phyloP scores from a whole-genome alignment of 2,888 invertebrate genomes.

The Caenorhabditis wallacei region DNA sequence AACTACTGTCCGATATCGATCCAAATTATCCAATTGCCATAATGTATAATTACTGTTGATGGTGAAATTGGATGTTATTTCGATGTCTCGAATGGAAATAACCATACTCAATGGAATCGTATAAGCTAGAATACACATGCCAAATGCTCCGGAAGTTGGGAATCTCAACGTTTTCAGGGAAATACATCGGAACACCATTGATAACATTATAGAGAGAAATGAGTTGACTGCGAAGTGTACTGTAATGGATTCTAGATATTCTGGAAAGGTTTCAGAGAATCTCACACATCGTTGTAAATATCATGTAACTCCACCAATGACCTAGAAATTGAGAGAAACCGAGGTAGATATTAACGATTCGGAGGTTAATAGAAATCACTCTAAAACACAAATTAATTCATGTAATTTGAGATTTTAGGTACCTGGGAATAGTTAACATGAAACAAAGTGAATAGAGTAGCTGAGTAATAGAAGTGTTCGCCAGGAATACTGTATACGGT shows the following conservation, averaged over 20 bases:
- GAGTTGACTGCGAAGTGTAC: slow-evolving; percentile 66
- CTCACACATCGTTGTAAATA: slow-evolving; percentile 61
- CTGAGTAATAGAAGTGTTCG: slow-evolving; percentile 64
- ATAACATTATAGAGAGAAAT: slow-evolving; percentile 62
- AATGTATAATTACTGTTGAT: slow-evolving; percentile 58
- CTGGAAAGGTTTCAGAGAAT: not conserved
- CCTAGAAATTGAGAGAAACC: slow-evolving; percentile 61
- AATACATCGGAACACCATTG: slow-evolving; percentile 63
- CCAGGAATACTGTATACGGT: slow-evolving; percentile 65
- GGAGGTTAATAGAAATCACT: slow-evolving; percentile 62
- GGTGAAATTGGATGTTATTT: slow-evolving; percentile 57
- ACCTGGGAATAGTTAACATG: slow-evolving; percentile 55
- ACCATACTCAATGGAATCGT: slow-evolving; percentile 61
- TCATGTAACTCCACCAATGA: slow-evolving; percentile 66
- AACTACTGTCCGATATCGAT: slow-evolving; percentile 59
- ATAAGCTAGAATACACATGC: slow-evolving; percentile 59
- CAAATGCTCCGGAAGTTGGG: slow-evolving; percentile 60
- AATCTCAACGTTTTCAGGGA: slow-evolving; percentile 57
- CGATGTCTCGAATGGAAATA: slow-evolving; percentile 48
- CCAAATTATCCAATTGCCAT: slow-evolving; percentile 57
- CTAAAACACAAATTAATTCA: slow-evolving; percentile 13
- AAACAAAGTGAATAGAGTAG: slow-evolving; percentile 55
- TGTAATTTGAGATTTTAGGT: not conserved
- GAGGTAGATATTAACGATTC: slow-evolving; percentile 62
- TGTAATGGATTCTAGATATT: slow-evolving; percentile 28